Percentiles rank a stretch among this genome's conserved stretches.
Evolutionary conservation across 1,140 invertebrate species (phyloP).

Genomic region (Venturia canescens): DNA sequence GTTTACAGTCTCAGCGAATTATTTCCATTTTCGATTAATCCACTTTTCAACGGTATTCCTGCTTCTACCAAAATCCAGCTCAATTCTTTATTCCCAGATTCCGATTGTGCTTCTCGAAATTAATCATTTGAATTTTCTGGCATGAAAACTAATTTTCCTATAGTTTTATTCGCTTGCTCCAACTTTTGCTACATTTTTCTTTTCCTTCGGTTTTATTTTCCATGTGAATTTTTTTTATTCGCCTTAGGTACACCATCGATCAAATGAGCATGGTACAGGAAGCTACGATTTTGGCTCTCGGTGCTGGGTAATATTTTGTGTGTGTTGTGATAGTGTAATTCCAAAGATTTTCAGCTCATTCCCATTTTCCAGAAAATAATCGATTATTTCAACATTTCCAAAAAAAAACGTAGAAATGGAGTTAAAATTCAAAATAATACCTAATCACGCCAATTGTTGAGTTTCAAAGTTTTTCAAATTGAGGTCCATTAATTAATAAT

Average conservation of each 20-base stretch:
- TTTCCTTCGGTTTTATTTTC: conserved; percentile 36
- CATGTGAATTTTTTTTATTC: conserved; percentile 20
- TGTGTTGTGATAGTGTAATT: conserved; percentile 11
- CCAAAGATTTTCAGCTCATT: not conserved
- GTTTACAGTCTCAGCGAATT: too few relatives aligned
- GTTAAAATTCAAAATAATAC: not conserved
- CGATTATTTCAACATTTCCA: too few relatives aligned
- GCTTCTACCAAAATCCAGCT: too few relatives aligned
- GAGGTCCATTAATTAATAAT: too few relatives aligned
- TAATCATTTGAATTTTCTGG: not conserved
- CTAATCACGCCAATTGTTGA: too few relatives aligned
- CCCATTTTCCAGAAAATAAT: too few relatives aligned
- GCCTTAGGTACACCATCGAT: conserved; percentile 69
- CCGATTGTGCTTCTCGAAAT: not conserved
- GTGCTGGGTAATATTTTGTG: conserved; percentile 70
- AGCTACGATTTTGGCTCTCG: conserved; percentile 74
- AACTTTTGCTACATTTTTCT: conserved; percentile 7
- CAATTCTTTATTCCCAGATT: too few relatives aligned
- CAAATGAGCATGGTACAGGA: conserved; percentile 74
- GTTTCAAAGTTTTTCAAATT: too few relatives aligned
- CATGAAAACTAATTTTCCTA: not conserved
- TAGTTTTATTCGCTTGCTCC: not conserved
- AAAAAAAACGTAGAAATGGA: too few relatives aligned
- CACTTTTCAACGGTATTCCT: not conserved
- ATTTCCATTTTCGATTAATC: conserved; percentile 38